phyloP scores from a whole-genome alignment of 2,888 invertebrate species.

The Myathropa florea region DNA sequence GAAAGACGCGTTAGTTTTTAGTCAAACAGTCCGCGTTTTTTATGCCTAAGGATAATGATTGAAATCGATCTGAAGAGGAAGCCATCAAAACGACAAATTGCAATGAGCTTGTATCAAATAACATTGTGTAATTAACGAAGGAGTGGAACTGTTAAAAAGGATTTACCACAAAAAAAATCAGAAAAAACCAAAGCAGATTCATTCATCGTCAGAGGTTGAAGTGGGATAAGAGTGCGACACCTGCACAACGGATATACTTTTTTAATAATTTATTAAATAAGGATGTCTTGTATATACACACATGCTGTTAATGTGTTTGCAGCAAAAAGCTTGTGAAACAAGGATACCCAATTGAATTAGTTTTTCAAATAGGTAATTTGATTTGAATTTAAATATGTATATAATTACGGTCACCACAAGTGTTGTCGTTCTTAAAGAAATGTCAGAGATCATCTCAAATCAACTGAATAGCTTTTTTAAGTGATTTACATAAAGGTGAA shows the following conservation, averaged over 20 bases:
- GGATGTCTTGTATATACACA: too few species aligned
- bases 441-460: too few species aligned
- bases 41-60: slow-evolving; percentile 72
- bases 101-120: slow-evolving; percentile 67
- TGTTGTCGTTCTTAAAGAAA: too few species aligned
- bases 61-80: slow-evolving; percentile 81
- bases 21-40: slow-evolving; percentile 22
- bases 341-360: too few species aligned
- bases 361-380: too few species aligned
- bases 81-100: slow-evolving; percentile 78
- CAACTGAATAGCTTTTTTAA: too few species aligned
- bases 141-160: slow-evolving; percentile 47
- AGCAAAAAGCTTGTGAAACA: too few species aligned
- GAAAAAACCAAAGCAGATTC: slow-evolving; percentile 42
- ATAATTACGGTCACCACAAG: too few species aligned
- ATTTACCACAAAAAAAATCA: slow-evolving; percentile 61
- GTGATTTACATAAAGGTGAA: too few species aligned
- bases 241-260: not conserved
- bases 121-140: slow-evolving; percentile 36
- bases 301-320: too few species aligned
- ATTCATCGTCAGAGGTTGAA: slow-evolving; percentile 37
- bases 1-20: slow-evolving; percentile 13
- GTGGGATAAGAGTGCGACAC: slow-evolving; percentile 19
- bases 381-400: too few species aligned
- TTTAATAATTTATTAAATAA: too few species aligned